Evolutionary conservation across 2,797 vertebrate genomes (phyloP).

Genomic region (Nannoperca australis): DNA sequence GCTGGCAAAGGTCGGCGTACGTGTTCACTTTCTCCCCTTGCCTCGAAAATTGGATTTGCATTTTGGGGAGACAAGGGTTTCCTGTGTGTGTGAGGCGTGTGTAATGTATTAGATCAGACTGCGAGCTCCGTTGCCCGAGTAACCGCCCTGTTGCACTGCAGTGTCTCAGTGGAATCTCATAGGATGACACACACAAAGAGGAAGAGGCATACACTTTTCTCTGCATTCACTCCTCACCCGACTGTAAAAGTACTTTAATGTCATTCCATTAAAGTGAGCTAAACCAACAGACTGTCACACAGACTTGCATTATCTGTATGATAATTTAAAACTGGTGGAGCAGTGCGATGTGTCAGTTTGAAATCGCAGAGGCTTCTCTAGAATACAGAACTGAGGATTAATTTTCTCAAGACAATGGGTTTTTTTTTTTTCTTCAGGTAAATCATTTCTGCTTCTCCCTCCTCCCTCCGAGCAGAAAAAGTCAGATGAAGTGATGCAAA

Average conservation of each 20-base stretch:
- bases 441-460: slow-evolving; percentile 45
- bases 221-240: slow-evolving; percentile 55
- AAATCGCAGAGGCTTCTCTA: slow-evolving; percentile 55
- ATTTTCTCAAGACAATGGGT: slow-evolving; percentile 61
- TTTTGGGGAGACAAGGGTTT: slow-evolving; percentile 58
- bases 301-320: slow-evolving; percentile 72
- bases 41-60: slow-evolving; percentile 66
- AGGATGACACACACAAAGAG: slow-evolving; percentile 14
- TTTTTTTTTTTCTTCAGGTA: slow-evolving; percentile 17
- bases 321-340: slow-evolving; percentile 70
- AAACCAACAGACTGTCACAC: slow-evolving; percentile 71
- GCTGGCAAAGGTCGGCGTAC: slow-evolving; percentile 56
- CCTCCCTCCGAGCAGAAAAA: slow-evolving; percentile 23
- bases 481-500: slow-evolving; percentile 51
- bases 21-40: slow-evolving; percentile 40
- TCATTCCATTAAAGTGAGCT: slow-evolving; percentile 68
- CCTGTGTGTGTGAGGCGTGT: slow-evolving; percentile 57
- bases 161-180: slow-evolving; percentile 31
- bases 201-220: slow-evolving; percentile 20
- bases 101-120: slow-evolving; percentile 54
- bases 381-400: slow-evolving; percentile 76
- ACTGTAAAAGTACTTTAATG: slow-evolving; percentile 73
- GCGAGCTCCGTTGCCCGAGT: slow-evolving; percentile 59
- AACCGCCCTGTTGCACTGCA: slow-evolving; percentile 41
- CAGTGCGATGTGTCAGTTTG: slow-evolving; percentile 60